Evolutionary conservation across 2,797 vertebrate genomes (phyloP).

Genomic region (Scomberomorus guttatus): DNA sequence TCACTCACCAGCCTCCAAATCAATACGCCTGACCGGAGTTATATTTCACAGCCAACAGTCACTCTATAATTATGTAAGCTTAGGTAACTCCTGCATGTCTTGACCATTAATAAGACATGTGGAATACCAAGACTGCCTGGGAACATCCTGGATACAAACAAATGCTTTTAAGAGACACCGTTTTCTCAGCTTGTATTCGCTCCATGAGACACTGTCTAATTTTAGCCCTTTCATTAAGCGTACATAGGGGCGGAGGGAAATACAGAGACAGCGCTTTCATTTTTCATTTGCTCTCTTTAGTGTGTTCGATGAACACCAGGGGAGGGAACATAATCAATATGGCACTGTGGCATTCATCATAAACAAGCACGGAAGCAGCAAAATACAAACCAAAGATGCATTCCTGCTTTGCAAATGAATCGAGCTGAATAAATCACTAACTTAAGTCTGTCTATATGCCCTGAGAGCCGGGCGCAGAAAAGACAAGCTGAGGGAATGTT

Average conservation of each 20-base stretch:
- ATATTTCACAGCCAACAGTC: constrained; percentile 53
- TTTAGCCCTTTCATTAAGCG: constrained; percentile 81
- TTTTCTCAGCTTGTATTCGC: constrained; percentile 60
- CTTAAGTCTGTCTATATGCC: constrained; percentile 66
- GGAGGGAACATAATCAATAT: constrained; percentile 84
- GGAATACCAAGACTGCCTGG: constrained; percentile 40
- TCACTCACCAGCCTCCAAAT: constrained; percentile 51
- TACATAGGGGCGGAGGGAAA: constrained; percentile 51
- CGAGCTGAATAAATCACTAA: constrained; percentile 73
- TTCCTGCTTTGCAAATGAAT: constrained; percentile 59
- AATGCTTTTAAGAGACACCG: constrained; percentile 68
- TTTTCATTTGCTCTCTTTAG: constrained; percentile 85
- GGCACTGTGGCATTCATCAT: constrained; percentile 82
- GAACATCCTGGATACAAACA: constrained; percentile 69
- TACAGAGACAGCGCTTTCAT: constrained; percentile 75
- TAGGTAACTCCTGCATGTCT: constrained; percentile 49
- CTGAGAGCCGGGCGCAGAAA: constrained; percentile 47
- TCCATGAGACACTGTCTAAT: constrained; percentile 74
- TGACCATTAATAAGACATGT: constrained; percentile 71
- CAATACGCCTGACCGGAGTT: constrained; percentile 56
- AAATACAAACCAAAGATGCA: constrained; percentile 59
- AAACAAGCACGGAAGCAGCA: constrained; percentile 70
- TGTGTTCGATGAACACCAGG: constrained; percentile 77
- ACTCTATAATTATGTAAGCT: constrained; percentile 56
- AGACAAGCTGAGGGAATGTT: constrained; percentile 66